Percentiles rank a stretch among this genome's conserved stretches.
phyloP scores from a whole-genome alignment of 2,113 vertebrate species.

The Genyomyrus donnyi region DNA sequence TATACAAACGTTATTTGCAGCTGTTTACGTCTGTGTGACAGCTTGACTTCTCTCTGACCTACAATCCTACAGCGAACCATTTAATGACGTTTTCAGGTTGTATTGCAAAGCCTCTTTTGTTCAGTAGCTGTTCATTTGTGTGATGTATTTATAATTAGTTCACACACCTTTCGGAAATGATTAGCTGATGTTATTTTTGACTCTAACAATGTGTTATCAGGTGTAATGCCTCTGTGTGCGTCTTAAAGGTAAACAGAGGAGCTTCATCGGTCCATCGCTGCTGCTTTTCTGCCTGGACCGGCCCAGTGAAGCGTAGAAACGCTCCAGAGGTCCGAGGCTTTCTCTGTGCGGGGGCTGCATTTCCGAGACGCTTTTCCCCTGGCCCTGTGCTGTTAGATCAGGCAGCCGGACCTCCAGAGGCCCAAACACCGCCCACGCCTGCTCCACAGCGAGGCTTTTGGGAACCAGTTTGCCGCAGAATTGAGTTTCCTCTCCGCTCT shows the following conservation, averaged over 20 bases:
- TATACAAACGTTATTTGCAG: not conserved
- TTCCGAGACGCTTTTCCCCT: not conserved
- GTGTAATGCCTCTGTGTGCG: not conserved
- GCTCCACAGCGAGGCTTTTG: not conserved
- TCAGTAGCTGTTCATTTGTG: not conserved
- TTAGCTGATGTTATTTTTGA: not conserved
- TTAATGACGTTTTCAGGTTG: not conserved
- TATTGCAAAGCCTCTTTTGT: not conserved
- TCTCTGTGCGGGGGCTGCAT: not conserved
- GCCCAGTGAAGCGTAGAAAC: not conserved
- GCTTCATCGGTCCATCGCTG: not conserved
- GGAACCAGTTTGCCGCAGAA: not conserved
- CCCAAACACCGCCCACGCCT: not conserved
- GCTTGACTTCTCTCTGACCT: not conserved
- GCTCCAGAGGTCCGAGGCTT: not conserved
- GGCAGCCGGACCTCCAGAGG: not conserved
- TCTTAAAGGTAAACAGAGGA: not conserved
- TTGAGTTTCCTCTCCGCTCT: not conserved
- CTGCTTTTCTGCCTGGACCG: not conserved
- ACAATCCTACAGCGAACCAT: not conserved
- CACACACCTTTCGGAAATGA: not conserved
- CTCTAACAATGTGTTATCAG: not conserved
- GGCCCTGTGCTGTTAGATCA: not conserved
- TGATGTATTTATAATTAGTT: not conserved
- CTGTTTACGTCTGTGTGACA: not conserved